phyloP scores from a whole-genome alignment of 2,797 vertebrate species.

The Halcyon smyrnensis region DNA sequence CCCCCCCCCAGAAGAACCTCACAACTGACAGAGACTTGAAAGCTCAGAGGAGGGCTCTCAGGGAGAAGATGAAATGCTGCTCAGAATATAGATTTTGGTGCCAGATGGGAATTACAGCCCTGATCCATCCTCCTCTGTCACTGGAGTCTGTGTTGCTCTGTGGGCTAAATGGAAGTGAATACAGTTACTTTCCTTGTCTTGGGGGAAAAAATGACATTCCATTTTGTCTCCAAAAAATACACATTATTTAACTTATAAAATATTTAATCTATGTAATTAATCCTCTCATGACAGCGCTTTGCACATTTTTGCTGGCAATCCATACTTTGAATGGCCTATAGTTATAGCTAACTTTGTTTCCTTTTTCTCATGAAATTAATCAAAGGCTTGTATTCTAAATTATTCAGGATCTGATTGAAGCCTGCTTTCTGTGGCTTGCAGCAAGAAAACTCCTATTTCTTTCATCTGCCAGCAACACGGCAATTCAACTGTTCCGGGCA shows the following conservation, averaged over 20 bases:
- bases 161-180: slow-evolving; percentile 75
- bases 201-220: slow-evolving; percentile 80
- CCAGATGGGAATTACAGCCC: slow-evolving; percentile 71
- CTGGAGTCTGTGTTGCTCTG: slow-evolving; percentile 50
- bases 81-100: slow-evolving; percentile 65
- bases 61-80: slow-evolving; percentile 57
- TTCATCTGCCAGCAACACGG: slow-evolving; percentile 23
- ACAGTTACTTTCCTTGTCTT: slow-evolving; percentile 75
- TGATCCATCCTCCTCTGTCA: slow-evolving; percentile 69
- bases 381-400: slow-evolving; percentile 72
- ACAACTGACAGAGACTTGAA: slow-evolving; percentile 48
- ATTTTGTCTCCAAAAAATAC: slow-evolving; percentile 83
- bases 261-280: slow-evolving; percentile 84
- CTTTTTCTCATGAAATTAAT: slow-evolving; percentile 64
- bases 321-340: slow-evolving; percentile 64
- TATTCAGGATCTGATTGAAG: slow-evolving; percentile 73
- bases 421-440: slow-evolving; percentile 62
- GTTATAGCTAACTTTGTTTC: slow-evolving; percentile 68
- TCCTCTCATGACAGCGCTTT: slow-evolving; percentile 74
- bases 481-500: background rate
- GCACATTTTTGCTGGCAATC: slow-evolving; percentile 72
- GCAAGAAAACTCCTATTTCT: slow-evolving; percentile 54
- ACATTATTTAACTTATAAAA: slow-evolving; percentile 86
- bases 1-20: background rate
- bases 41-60: background rate